Base-by-base conservation (phyloP, 2,888 invertebrate species). In the Liopterus haemorrhoidalis region DNA sequence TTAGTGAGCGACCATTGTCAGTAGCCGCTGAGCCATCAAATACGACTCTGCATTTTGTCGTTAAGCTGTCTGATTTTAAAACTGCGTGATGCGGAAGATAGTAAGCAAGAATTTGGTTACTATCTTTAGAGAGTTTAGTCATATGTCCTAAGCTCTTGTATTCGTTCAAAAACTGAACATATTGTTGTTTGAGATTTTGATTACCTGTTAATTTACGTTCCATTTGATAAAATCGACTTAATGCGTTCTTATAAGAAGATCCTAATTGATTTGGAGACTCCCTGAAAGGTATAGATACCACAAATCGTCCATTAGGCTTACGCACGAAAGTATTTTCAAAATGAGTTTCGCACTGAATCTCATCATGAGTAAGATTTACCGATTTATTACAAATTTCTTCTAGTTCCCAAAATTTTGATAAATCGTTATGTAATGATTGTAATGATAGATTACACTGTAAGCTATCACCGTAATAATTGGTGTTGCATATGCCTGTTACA, bases 11-110 rank as follows among this genome's bases (percentile, higher is more conserved):
- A 0, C 42, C 48, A 1, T 24, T 12, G 2, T 12, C 4, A 2
- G 46, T 21, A 22, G 42, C 48, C 2, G 42, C 21, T 21, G 48
- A 46, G 19, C 50, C 49, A 21, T 51, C 46, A 46, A 50, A 49
- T 8, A 49, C 53, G 2, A 49, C 49, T 19, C 51, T 21, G 4
- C 50, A 24, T 27, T 42, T 51, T 22, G 52, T 51, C n/a, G 52
- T 54, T 8, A 41, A 16, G 31, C 46, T 49, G 19, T 36, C 22
- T 20, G n/a, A n/a, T 37, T 37, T 5, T 44, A 33, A 14, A 9
- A 53, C 46, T 5, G 30, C 37, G 28, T 48, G 50, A 35, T 53
- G 53, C n/a, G 43, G 42, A 2, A 49, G 35, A 14, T 31, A 51
- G 16, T 14, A 24, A 9, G 3, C 2, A 4, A 5, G 9, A n/a